Evolutionary conservation across 2,113 vertebrate genomes (phyloP).

Genomic region (Amazona guildingii): DNA sequence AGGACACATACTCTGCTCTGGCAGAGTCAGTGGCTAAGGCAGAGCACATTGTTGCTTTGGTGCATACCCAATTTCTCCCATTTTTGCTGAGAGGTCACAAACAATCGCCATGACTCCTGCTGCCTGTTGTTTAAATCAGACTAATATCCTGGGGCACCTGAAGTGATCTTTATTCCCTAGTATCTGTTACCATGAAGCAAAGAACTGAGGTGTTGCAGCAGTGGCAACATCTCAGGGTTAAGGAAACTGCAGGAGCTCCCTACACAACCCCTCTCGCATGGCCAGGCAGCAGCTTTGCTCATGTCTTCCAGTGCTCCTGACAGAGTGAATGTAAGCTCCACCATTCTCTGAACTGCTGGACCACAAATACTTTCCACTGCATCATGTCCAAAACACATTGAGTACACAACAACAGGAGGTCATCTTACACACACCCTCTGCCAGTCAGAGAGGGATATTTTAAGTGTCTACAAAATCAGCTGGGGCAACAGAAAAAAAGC

Average conservation of each 20-base stretch:
- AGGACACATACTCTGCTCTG: fast-evolving
- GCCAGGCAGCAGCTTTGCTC: neutral
- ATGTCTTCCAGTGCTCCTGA: neutral
- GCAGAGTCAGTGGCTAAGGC: neutral
- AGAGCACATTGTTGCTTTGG: neutral
- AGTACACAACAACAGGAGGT: neutral
- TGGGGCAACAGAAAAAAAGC: neutral
- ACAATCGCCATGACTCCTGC: neutral
- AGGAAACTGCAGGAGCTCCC: neutral
- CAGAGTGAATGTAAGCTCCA: fast-evolving
- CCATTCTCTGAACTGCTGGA: neutral
- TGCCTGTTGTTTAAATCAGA: neutral
- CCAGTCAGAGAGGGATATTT: neutral
- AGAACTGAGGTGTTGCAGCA: neutral
- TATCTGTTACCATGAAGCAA: neutral
- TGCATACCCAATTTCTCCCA: neutral
- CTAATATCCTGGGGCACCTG: neutral
- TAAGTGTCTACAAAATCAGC: neutral
- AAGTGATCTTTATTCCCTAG: neutral
- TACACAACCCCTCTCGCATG: fast-evolving
- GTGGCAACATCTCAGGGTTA: neutral
- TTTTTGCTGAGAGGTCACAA: neutral
- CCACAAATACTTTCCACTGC: neutral
- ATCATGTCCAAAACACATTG: neutral
- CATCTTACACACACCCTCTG: neutral